phyloP scores from a whole-genome alignment of 2,888 invertebrate genomes.

The Melieria crassipennis region DNA sequence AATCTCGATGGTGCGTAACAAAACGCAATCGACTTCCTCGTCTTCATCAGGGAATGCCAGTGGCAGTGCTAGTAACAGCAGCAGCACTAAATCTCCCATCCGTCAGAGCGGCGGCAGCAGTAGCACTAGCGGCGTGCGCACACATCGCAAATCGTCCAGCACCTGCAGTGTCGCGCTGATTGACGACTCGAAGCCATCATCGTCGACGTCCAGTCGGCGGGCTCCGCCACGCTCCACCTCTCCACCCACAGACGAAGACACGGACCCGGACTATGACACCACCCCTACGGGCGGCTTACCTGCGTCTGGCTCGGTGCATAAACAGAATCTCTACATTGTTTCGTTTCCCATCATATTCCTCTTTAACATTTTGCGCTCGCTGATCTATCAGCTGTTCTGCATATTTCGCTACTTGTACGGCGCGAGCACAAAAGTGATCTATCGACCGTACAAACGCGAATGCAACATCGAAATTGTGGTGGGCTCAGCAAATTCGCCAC shows the following conservation, averaged over 20 bases:
- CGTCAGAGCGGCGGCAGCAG: constrained; percentile 49
- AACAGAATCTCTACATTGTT: constrained; percentile 87
- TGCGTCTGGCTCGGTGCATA: constrained; percentile 78
- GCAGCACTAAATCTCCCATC: constrained; percentile 61
- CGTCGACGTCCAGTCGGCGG: constrained; percentile 44
- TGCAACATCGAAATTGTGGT: constrained; percentile 71
- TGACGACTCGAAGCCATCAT: constrained; percentile 54
- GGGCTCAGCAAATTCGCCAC: constrained; percentile 54
- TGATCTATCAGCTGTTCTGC: constrained; percentile 87
- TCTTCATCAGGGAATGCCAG: constrained; percentile 53
- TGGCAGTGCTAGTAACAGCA: constrained; percentile 53
- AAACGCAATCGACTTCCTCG: constrained; percentile 63
- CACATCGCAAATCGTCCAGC: constrained; percentile 62
- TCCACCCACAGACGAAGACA: constrained; percentile 55
- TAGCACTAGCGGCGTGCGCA: constrained; percentile 47
- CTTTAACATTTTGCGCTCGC: constrained; percentile 83
- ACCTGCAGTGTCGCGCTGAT: constrained; percentile 61
- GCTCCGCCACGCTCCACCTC: constrained; percentile 55
- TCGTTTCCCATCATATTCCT: constrained; percentile 88
- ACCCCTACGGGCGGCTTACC: constrained; percentile 44
- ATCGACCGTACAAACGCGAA: constrained; percentile 69
- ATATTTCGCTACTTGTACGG: constrained; percentile 87
- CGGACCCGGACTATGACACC: constrained; percentile 49
- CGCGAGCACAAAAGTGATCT: constrained; percentile 80
- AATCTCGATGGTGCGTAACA: constrained; percentile 64